Evolutionary conservation across 2,113 vertebrate genomes (phyloP).

Genomic region (Urocynchramus pylzowi): DNA sequence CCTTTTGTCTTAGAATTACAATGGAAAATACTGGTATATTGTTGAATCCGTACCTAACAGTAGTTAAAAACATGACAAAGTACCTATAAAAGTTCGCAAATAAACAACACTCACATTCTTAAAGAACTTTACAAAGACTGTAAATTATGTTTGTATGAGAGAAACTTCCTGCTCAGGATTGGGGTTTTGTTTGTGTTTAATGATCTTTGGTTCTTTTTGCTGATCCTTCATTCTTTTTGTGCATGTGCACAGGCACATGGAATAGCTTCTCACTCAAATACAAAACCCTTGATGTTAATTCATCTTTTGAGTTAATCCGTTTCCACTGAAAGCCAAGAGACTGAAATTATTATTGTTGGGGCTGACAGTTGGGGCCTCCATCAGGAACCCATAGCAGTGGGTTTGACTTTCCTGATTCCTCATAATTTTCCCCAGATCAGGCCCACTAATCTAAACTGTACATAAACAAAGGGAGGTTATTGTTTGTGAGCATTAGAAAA

Average conservation of each 20-base stretch:
- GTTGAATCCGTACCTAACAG: background rate
- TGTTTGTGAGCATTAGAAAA: background rate
- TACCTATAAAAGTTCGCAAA: background rate
- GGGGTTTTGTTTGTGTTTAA: background rate
- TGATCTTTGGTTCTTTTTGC: background rate
- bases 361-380: background rate
- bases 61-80: background rate
- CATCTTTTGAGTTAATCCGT: conserved; percentile 3
- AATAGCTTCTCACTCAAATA: background rate
- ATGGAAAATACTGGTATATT: background rate
- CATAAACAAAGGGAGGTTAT: background rate
- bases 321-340: background rate
- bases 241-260: background rate
- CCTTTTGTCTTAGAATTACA: background rate
- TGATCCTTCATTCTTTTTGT: conserved; percentile 4
- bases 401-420: background rate
- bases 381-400: background rate
- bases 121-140: background rate
- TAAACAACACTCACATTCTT: background rate
- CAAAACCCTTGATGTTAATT: background rate
- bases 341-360: background rate
- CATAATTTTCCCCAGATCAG: background rate
- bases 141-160: background rate
- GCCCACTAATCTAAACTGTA: background rate
- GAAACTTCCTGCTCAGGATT: background rate